Evolutionary conservation across 2,888 invertebrate genomes (phyloP).

Genomic region (Sacculina carcini): DNA sequence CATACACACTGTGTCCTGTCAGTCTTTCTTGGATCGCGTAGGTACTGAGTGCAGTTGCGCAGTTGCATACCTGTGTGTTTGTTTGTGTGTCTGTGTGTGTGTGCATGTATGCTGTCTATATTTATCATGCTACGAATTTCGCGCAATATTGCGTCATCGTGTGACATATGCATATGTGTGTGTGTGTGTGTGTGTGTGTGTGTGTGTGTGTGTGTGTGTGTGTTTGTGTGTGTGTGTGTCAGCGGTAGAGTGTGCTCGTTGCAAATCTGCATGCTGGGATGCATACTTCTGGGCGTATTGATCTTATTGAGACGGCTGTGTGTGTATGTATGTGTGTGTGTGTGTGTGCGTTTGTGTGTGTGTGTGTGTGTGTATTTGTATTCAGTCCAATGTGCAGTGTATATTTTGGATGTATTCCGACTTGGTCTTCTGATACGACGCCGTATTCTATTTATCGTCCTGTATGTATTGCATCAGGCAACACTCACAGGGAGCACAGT

Average conservation of each 20-base stretch:
- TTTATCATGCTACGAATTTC: neutral
- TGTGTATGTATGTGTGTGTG: conserved; percentile 2
- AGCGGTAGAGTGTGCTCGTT: neutral
- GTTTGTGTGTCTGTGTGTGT: neutral
- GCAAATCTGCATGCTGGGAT: neutral
- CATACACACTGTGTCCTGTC: no score
- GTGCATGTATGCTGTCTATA: neutral
- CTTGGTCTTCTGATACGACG: no score
- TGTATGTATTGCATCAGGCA: no score
- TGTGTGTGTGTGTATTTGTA: no score
- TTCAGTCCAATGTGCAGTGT: no score
- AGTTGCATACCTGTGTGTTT: neutral
- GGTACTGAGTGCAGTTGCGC: no score
- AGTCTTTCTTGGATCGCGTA: no score
- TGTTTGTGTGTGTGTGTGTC: neutral
- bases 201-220: neutral
- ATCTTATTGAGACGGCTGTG: no score
- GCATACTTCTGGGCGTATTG: neutral
- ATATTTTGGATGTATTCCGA: no score
- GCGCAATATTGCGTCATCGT: neutral
- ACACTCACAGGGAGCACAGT: no score
- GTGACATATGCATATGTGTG: neutral
- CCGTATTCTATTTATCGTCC: no score
- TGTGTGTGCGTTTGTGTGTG: neutral
- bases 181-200: neutral